Conservation (phyloP, 2,797 vertebrate genomes). For the Platyrinchus mystaceus region DNA sequence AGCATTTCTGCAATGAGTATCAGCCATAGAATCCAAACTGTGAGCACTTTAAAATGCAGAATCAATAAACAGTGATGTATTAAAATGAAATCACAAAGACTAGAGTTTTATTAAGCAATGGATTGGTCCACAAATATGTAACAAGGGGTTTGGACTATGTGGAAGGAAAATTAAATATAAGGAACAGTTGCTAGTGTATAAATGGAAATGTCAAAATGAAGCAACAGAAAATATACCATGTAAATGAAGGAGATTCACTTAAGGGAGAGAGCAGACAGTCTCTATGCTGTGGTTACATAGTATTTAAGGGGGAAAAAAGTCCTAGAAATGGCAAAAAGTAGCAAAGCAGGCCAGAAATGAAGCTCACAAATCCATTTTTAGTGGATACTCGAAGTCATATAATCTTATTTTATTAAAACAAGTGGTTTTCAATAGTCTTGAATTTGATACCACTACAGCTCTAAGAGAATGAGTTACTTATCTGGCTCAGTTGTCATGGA, state of each 20-base stretch:
- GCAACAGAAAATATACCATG: background rate
- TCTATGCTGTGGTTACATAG: background rate
- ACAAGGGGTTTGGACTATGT: background rate
- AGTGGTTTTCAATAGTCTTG: background rate
- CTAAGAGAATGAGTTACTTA: background rate
- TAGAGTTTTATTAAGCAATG: background rate
- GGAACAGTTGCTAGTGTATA: background rate
- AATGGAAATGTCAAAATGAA: background rate
- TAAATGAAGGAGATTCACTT: background rate
- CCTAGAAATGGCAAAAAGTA: background rate
- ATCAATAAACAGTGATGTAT: background rate
- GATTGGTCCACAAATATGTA: background rate
- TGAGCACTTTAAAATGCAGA: background rate
- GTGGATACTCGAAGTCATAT: background rate
- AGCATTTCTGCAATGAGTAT: background rate
- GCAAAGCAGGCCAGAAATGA: background rate
- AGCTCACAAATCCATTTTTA: background rate
- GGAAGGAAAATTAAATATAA: background rate
- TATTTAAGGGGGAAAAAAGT: background rate
- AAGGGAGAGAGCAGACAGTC: background rate
- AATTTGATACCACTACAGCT: background rate
- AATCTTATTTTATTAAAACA: background rate
- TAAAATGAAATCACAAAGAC: background rate
- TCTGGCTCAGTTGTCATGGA: conserved; percentile 32
- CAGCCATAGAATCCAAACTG: background rate